phyloP scores from a whole-genome alignment of 2,888 invertebrate species.

The Trachelus stipa region DNA sequence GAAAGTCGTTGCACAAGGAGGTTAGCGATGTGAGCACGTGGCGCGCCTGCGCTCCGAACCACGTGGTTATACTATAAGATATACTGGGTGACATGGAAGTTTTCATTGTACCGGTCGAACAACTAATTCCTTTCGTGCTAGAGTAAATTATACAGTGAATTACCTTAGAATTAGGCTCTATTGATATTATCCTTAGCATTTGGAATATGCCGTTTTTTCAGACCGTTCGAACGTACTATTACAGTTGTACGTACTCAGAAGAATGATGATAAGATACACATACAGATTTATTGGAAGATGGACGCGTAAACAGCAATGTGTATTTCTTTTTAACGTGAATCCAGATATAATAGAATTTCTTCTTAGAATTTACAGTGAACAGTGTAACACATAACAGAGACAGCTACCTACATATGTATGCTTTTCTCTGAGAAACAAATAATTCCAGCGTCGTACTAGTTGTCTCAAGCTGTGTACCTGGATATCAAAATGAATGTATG shows the following conservation, averaged over 20 bases:
- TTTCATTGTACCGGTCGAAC: neutral
- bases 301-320: neutral
- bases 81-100: slow-evolving; percentile 1
- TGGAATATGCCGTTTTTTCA: too few species aligned
- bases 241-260: neutral
- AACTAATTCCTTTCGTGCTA: neutral
- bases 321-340: neutral
- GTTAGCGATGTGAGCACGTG: slow-evolving; percentile 50
- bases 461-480: neutral
- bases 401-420: neutral
- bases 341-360: neutral
- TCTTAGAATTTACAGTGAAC: neutral
- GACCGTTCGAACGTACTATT: neutral
- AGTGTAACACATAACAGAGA: neutral
- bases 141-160: neutral
- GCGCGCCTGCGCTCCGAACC: slow-evolving; percentile 58
- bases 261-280: neutral
- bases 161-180: too few species aligned
- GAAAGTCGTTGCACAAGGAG: slow-evolving; percentile 30
- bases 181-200: too few species aligned
- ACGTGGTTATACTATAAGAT: slow-evolving; percentile 45
- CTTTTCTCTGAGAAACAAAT: neutral
- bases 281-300: neutral
- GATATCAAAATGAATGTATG: neutral
- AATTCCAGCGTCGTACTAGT: neutral